These are phyloP conservation scores for Trididemnum miniatum DNA, from an alignment of 23 tunicate genomes.

Conservation along the genomic window DNA sequence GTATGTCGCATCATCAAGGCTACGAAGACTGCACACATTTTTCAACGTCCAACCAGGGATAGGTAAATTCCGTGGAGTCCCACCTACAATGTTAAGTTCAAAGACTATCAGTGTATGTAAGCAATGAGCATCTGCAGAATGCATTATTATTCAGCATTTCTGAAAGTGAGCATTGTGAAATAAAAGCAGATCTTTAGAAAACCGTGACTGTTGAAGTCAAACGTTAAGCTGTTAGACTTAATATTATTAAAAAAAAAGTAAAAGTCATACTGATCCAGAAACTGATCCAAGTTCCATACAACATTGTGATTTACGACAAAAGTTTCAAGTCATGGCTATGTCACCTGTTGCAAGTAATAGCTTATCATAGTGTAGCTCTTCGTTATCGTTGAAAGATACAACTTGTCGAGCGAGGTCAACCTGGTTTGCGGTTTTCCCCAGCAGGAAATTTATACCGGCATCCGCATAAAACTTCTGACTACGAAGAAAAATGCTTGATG, in stretches of 20 bases:
- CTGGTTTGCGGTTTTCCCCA: slow-evolving; percentile 34
- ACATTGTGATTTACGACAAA: background rate
- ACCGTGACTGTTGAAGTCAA: too few species aligned
- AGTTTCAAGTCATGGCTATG: too few species aligned
- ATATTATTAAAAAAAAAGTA: too few species aligned
- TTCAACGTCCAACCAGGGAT: slow-evolving; percentile 88
- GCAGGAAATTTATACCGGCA: slow-evolving; percentile 45
- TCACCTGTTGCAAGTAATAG: slow-evolving; percentile 78
- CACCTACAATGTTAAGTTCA: slow-evolving; percentile 44
- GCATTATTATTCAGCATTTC: background rate
- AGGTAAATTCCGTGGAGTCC: slow-evolving; percentile 67
- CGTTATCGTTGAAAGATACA: slow-evolving; percentile 58
- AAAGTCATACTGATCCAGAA: too few species aligned
- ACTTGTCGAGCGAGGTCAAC: slow-evolving; percentile 49
- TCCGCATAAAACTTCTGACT: slow-evolving; percentile 61
- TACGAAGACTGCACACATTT: slow-evolving; percentile 76
- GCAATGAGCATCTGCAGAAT: background rate
- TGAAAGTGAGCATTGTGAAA: background rate
- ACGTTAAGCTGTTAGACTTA: too few species aligned
- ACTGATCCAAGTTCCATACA: too few species aligned
- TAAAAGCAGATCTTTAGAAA: background rate
- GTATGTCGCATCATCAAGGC: slow-evolving; percentile 65
- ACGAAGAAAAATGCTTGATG: slow-evolving; percentile 55
- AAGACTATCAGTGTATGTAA: too few species aligned
- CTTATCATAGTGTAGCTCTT: slow-evolving; percentile 48